phyloP scores from a whole-genome alignment of 2,797 vertebrate species.

The Cyprinodon diabolis region DNA sequence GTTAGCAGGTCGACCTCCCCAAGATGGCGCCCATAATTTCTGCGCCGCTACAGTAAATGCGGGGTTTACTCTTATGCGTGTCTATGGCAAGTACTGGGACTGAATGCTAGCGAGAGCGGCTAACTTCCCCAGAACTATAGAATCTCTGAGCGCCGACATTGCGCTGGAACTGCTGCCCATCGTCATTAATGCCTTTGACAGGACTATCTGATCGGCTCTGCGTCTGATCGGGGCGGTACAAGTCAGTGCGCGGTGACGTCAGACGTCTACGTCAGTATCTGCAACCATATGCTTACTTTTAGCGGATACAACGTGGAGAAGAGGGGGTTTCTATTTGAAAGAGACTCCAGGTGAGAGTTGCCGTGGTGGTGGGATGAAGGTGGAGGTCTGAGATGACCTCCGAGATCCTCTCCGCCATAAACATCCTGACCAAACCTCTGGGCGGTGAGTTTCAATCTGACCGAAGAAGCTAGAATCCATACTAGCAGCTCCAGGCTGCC shows the following conservation, averaged over 20 bases:
- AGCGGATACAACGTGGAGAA: neutral
- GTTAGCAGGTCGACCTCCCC: no score
- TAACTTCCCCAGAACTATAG: no score
- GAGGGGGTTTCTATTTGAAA: neutral
- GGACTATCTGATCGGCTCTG: no score
- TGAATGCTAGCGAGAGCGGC: no score
- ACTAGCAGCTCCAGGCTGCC: neutral
- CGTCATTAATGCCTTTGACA: no score
- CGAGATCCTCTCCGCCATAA: constrained; percentile 54
- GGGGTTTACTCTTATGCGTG: no score
- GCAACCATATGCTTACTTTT: constrained; percentile 7
- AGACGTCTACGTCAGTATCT: constrained; percentile 43
- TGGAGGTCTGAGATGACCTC: constrained; percentile 54
- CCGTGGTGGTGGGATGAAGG: neutral
- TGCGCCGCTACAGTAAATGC: no score
- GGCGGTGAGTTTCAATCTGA: constrained; percentile 53
- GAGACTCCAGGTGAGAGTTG: neutral
- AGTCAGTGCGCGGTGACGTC: constrained; percentile 46
- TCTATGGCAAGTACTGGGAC: no score
- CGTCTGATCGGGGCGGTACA: no score
- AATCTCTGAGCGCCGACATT: no score
- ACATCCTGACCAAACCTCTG: constrained; percentile 62
- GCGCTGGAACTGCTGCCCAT: no score
- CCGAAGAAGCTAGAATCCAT: neutral
- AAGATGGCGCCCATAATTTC: no score